A percentile compares a stretch with the other conserved stretches of the same genome.
These are phyloP conservation scores for Masnerella sp. DNA, from an alignment of 2,888 invertebrate species.

Conservation along the genomic window DNA sequence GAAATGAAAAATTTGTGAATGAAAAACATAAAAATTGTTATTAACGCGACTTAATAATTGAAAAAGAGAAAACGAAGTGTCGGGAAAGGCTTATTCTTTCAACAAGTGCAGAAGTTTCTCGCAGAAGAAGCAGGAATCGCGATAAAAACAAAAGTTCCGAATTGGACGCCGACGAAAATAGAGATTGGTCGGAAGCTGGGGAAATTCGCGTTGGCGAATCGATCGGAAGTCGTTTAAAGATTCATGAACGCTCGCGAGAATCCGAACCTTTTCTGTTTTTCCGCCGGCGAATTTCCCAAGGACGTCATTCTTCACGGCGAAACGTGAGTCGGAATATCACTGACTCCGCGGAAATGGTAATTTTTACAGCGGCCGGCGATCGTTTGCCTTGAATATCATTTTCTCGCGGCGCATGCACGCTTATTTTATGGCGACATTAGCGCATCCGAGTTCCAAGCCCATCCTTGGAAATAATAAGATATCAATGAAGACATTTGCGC, in stretches of 20 bases:
- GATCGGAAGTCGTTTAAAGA: constrained; percentile 59
- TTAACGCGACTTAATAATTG: neutral
- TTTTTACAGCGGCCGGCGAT: constrained; percentile 45
- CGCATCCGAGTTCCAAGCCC: constrained; percentile 41
- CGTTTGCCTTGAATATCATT: constrained; percentile 55
- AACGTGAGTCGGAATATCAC: constrained; percentile 49
- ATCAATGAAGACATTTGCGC: constrained; percentile 40
- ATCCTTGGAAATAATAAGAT: constrained; percentile 47
- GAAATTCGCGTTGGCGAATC: constrained; percentile 53
- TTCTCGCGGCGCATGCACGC: constrained; percentile 32
- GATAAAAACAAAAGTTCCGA: constrained; percentile 50
- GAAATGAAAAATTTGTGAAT: too few species aligned
- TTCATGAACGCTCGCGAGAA: constrained; percentile 52
- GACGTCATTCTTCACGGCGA: constrained; percentile 53
- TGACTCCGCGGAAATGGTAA: constrained; percentile 53
- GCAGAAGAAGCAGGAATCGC: constrained; percentile 12
- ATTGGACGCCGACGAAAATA: constrained; percentile 50
- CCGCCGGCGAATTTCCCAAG: constrained; percentile 52
- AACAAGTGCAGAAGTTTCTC: constrained; percentile 47
- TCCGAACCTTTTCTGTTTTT: constrained; percentile 44
- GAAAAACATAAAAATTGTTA: neutral
- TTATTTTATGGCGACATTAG: constrained; percentile 51
- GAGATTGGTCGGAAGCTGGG: constrained; percentile 47
- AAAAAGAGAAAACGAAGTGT: neutral
- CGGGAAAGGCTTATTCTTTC: constrained; percentile 27